phyloP scores from a whole-genome alignment of 2,113 vertebrate genomes.

The Engraulis encrasicolus region DNA sequence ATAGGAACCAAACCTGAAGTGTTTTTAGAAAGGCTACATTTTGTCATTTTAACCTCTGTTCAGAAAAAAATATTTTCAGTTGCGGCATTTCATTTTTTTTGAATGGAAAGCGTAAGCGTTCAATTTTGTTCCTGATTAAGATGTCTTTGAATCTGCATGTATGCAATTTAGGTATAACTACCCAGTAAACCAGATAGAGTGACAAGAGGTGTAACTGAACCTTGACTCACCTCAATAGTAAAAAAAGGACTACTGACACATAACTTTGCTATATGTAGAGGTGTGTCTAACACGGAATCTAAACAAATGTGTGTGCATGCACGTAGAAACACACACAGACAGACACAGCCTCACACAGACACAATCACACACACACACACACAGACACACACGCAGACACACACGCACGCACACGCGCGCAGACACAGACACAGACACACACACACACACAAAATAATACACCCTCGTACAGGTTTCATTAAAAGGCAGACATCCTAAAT shows the following conservation, averaged over 20 bases:
- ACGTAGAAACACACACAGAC: too few species aligned
- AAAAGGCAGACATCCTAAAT: slow-evolving; percentile 43
- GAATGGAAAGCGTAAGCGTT: neutral
- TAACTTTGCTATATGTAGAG: slow-evolving; percentile 1
- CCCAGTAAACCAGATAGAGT: neutral
- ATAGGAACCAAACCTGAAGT: too few species aligned
- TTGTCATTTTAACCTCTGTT: neutral
- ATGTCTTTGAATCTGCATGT: neutral
- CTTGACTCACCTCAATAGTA: slow-evolving; percentile 7
- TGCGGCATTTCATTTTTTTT: neutral
- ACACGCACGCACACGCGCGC: neutral
- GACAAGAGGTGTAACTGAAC: neutral
- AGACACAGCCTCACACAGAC: slow-evolving; percentile 16
- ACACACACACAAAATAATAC: neutral
- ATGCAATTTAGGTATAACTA: neutral
- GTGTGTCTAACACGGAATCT: neutral
- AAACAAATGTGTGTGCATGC: slow-evolving; percentile 4
- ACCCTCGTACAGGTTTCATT: slow-evolving; percentile 49
- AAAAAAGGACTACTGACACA: slow-evolving; percentile 9
- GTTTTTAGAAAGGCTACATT: neutral
- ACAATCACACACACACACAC: slow-evolving; percentile 15
- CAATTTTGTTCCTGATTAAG: neutral
- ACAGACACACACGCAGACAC: neutral
- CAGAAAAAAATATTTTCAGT: neutral
- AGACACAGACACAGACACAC: slow-evolving; percentile 18